phyloP scores from a whole-genome alignment of 2,888 invertebrate genomes.

The Glyphotaelius pellucidus region DNA sequence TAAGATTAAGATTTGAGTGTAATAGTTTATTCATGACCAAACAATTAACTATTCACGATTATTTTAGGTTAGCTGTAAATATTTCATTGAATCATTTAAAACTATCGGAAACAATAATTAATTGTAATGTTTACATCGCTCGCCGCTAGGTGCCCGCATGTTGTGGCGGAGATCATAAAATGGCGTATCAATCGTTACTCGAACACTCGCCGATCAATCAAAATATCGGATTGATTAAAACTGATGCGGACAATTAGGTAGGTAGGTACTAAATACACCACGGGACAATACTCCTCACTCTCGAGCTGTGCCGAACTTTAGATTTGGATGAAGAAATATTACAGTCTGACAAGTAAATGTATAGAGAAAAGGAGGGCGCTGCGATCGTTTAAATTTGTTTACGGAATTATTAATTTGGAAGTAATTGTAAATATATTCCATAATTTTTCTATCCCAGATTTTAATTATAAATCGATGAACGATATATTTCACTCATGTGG shows the following conservation, averaged over 20 bases:
- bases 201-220: slow-evolving; percentile 62
- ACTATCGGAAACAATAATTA: neutral
- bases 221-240: slow-evolving; percentile 61
- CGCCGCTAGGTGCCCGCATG: slow-evolving; percentile 49
- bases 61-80: neutral
- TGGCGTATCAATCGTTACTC: slow-evolving; percentile 49
- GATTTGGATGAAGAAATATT: neutral
- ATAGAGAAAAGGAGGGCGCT: too few species aligned
- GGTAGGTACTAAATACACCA: neutral
- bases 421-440: too few species aligned
- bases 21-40: neutral
- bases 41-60: neutral
- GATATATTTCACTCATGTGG: too few species aligned
- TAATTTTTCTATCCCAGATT: too few species aligned
- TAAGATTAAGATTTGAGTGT: neutral
- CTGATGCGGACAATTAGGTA: slow-evolving; percentile 58
- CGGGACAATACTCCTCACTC: neutral
- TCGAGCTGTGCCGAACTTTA: neutral
- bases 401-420: too few species aligned
- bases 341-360: too few species aligned
- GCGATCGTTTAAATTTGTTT: too few species aligned
- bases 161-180: slow-evolving; percentile 34
- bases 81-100: slow-evolving; percentile 21
- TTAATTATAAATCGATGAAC: too few species aligned
- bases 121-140: slow-evolving; percentile 6